Evolutionary conservation across 2,113 vertebrate genomes (phyloP), one percentile per base, ranked within the genome.

Genomic region (Canis aureus): DNA sequence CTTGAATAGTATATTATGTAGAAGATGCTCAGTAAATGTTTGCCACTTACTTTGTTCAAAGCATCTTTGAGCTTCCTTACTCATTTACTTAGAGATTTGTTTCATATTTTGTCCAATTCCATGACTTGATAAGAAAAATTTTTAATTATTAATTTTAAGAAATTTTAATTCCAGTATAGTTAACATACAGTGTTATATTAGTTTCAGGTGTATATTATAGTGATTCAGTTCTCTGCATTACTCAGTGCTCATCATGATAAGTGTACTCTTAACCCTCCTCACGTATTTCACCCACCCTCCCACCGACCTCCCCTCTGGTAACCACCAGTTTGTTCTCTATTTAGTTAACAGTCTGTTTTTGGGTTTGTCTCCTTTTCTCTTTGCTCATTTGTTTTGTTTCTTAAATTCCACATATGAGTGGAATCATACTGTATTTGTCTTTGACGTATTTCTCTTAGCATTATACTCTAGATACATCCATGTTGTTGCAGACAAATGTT

Each of bases 51-150:
- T 87, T 93, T 90, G 8, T 82, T 87, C 32, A 88, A 95, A 87
- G 84, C 17, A 23, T 78, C 81, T 35, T 35, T 35, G 35, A 35
- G 35, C 35, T 35, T 35, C 35, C 35, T 35, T 35, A 35, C 35
- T 78, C 25, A 53, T 92, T 76, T 51, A 82, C 17, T 82, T 76
- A 90, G 38, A 90, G 32, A 43, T 57, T 60, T 80, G 32, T 94
- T 94, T 83, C 6, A 84, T 91, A 55, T 95, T 76, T 82, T 55
- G 94, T 62, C 60, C n/a, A 53, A 13, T 92, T 92, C 32, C 25
- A 32, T 90, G 17, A 81, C 49, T 76, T 95, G 23, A 51, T 15
- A 78, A 51, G 43, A 78, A 51, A 74, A 74, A 3, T 74, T 49
- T 74, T 74, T 49, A 43, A 74, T 11, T 15, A 49, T 25, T 74